These are phyloP conservation scores for Poecile atricapillus DNA, from an alignment of 2,113 vertebrate genomes.

Conservation along the genomic window DNA sequence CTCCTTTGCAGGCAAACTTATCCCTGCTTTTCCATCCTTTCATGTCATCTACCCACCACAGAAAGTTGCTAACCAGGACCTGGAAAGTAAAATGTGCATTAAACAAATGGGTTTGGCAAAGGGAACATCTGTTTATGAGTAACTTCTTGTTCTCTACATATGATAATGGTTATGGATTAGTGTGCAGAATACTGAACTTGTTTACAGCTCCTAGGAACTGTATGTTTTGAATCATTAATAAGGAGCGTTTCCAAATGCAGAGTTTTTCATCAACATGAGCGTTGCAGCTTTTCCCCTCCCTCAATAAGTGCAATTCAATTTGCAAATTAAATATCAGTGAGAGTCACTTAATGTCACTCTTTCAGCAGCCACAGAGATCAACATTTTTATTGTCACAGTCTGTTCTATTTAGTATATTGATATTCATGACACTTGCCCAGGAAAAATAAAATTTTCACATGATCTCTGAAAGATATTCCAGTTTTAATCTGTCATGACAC, in stretches of 20 bases:
- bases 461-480: background rate
- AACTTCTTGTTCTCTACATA: conserved; percentile 39
- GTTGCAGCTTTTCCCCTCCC: background rate
- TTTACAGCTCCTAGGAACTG: conserved; percentile 16
- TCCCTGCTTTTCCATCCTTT: conserved; percentile 19
- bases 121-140: conserved; percentile 46
- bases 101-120: conserved; percentile 24
- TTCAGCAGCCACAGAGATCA: background rate
- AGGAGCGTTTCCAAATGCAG: background rate
- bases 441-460: conserved; percentile 12
- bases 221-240: conserved; percentile 52
- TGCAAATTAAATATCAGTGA: conserved; percentile 8
- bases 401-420: background rate
- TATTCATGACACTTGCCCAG: background rate
- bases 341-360: background rate
- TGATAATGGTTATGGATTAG: conserved; percentile 49
- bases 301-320: background rate
- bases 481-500: background rate
- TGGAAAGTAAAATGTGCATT: conserved; percentile 38
- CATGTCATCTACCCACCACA: background rate
- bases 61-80: conserved; percentile 16
- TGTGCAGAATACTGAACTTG: conserved; percentile 21
- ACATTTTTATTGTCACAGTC: conserved; percentile 4
- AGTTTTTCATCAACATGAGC: conserved; percentile 3
- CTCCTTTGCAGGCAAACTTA: conserved; percentile 11